phyloP scores from a whole-genome alignment of 2,888 invertebrate genomes.

The Tortricodes alternella region DNA sequence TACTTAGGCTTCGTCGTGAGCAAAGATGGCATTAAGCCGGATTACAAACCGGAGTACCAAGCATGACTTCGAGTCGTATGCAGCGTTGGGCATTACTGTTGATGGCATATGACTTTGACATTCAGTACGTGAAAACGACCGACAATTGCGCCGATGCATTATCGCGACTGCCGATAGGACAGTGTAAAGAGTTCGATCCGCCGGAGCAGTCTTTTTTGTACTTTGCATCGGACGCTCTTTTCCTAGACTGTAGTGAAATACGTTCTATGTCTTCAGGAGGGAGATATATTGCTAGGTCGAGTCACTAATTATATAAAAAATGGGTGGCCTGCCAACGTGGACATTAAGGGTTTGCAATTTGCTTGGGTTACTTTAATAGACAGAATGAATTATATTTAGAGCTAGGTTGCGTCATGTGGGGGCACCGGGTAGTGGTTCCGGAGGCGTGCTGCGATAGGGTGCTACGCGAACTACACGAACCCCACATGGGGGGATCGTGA shows the following conservation, averaged over 20 bases:
- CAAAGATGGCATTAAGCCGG: too few species aligned
- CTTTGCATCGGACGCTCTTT: not conserved
- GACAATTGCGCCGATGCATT: not conserved
- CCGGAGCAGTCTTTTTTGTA: not conserved
- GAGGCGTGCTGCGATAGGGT: too few species aligned
- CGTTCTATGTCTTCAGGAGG: not conserved
- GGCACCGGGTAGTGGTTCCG: too few species aligned
- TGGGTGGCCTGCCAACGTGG: not conserved
- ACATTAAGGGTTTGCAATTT: too few species aligned
- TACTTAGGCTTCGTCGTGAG: too few species aligned
- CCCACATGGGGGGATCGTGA: too few species aligned
- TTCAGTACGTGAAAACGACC: not conserved
- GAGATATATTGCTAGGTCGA: not conserved
- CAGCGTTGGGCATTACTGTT: not conserved
- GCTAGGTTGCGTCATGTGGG: too few species aligned
- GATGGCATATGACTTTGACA: not conserved
- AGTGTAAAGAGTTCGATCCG: not conserved
- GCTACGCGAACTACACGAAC: too few species aligned
- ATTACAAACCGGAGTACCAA: conserved; percentile 13
- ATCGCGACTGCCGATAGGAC: not conserved
- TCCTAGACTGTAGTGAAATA: not conserved
- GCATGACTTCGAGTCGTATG: not conserved
- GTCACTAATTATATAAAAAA: not conserved
- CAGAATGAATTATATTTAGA: too few species aligned
- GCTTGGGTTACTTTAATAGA: too few species aligned